These are phyloP conservation scores for Terrapene triunguis DNA, from an alignment of 2,113 vertebrate species.

Conservation along the genomic window DNA sequence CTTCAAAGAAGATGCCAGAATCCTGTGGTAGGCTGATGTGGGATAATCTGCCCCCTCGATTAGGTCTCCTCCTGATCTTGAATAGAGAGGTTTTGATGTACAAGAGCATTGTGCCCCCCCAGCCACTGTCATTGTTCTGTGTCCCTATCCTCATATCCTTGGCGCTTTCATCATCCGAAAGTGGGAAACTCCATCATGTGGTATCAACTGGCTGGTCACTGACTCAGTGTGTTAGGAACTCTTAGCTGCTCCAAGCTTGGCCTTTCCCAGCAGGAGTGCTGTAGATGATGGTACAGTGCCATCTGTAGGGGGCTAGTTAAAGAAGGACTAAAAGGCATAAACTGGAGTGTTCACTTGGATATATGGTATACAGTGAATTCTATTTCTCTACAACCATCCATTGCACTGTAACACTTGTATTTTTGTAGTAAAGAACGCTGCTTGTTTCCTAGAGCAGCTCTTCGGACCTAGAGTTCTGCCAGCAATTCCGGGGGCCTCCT, in stretches of 20 bases:
- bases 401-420: background rate
- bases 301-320: constrained; percentile 71
- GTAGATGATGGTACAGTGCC: constrained; percentile 66
- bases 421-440: background rate
- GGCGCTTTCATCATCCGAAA: background rate
- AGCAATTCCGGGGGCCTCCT: background rate
- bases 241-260: constrained; percentile 15
- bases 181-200: background rate
- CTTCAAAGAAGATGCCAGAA: background rate
- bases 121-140: background rate
- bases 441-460: accelerated
- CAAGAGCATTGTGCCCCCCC: background rate
- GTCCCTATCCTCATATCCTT: background rate
- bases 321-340: constrained; percentile 16
- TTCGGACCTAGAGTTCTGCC: background rate
- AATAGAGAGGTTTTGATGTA: background rate
- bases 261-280: constrained; percentile 27
- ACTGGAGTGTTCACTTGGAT: background rate
- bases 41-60: background rate
- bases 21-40: background rate
- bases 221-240: background rate
- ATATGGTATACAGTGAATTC: background rate
- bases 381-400: background rate
- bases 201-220: constrained; percentile 4
- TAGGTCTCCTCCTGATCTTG: background rate